A percentile compares a stretch with the other conserved stretches of the same genome.
These are phyloP conservation scores for Heterotilapia buettikoferi DNA, from an alignment of 2,113 vertebrate species.

Conservation along the genomic window DNA sequence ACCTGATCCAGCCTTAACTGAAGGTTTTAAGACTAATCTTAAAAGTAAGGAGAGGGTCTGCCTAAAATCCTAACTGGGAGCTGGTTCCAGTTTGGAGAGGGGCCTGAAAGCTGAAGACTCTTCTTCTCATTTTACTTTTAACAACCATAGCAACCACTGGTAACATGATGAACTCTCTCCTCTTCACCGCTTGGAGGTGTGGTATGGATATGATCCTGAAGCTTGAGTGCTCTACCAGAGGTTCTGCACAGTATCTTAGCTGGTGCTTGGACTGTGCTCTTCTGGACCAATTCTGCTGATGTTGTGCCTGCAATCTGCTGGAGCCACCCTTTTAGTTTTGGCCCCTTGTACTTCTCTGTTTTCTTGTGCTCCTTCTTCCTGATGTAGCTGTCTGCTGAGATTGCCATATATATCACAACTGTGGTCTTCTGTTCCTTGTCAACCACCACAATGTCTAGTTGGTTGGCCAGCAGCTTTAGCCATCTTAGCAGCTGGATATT, in stretches of 20 bases:
- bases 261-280: neutral
- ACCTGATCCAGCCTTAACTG: neutral
- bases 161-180: neutral
- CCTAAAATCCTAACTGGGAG: neutral
- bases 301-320: neutral
- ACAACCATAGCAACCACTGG: neutral
- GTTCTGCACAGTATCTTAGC: neutral
- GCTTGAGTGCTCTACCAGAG: neutral
- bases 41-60: neutral
- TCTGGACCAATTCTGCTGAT: neutral
- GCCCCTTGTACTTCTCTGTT: neutral
- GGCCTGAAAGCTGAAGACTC: neutral
- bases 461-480: neutral
- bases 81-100: neutral
- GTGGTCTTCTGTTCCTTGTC: neutral
- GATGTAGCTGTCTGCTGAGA: neutral
- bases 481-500: rapidly evolving
- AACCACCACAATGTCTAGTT: neutral
- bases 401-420: neutral
- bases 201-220: rapidly evolving
- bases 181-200: neutral
- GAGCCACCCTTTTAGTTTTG: neutral
- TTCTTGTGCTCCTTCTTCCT: neutral
- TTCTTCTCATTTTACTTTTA: neutral
- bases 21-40: neutral